These are phyloP conservation scores for Camelus dromedarius DNA, from an alignment of 2,113 vertebrate genomes.

Conservation along the genomic window DNA sequence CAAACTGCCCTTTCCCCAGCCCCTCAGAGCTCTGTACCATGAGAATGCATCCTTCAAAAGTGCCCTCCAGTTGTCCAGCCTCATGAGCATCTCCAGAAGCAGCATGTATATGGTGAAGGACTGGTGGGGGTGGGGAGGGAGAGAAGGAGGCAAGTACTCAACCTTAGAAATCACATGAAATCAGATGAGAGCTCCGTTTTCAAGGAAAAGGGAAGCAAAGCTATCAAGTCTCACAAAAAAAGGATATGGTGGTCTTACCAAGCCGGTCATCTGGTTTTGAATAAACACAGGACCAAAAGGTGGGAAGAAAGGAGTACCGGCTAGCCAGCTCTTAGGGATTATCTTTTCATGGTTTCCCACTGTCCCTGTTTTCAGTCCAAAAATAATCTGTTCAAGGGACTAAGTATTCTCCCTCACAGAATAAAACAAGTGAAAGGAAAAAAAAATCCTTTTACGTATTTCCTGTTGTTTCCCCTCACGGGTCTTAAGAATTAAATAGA, in stretches of 20 bases:
- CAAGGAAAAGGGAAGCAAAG: background rate
- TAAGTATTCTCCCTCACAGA: background rate
- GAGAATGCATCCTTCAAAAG: background rate
- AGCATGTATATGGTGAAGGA: background rate
- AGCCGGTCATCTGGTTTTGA: background rate
- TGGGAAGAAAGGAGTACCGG: background rate
- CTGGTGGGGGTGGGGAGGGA: no score
- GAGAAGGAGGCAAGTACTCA: background rate
- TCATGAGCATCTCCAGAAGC: background rate
- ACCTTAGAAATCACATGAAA: background rate
- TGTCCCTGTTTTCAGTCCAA: background rate
- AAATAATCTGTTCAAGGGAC: background rate
- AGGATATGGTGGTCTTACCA: background rate
- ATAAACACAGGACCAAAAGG: background rate
- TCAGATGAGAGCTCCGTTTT: background rate
- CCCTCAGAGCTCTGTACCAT: background rate
- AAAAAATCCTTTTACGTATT: background rate
- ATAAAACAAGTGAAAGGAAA: background rate
- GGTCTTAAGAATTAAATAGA: background rate
- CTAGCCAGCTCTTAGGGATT: background rate
- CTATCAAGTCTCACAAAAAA: background rate
- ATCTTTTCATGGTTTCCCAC: background rate
- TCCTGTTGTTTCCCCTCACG: background rate
- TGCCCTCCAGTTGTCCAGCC: background rate
- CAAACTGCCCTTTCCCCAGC: background rate